Conservation (phyloP, 1,140 invertebrate genomes). For the Leptopilina clavipes region DNA sequence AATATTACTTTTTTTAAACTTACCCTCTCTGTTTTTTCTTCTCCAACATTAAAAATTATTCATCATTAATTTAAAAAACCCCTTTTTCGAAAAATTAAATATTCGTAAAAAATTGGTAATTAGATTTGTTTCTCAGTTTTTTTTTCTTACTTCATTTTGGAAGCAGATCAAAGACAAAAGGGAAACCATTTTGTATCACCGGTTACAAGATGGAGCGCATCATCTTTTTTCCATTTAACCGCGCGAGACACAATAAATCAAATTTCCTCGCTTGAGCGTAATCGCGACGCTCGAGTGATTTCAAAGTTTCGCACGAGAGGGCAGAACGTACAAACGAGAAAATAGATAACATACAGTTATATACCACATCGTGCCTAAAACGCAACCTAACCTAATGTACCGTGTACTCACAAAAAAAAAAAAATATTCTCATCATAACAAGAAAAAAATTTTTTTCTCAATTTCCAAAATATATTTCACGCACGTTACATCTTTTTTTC, state of each 20-base stretch:
- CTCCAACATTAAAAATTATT: too few species aligned
- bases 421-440: too few species aligned
- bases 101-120: too few species aligned
- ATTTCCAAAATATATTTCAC: too few species aligned
- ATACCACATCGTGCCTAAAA: background rate
- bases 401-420: background rate
- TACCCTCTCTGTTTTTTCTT: too few species aligned
- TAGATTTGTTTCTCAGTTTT: too few species aligned
- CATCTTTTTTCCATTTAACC: slow-evolving; percentile 26
- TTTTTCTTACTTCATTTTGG: background rate
- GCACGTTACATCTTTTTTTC: too few species aligned
- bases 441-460: too few species aligned
- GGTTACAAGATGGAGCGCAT: background rate
- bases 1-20: too few species aligned
- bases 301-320: slow-evolving; percentile 16
- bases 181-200: background rate
- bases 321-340: slow-evolving; percentile 10
- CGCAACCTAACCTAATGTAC: background rate
- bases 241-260: slow-evolving; percentile 28
- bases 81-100: too few species aligned
- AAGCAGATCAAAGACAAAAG: background rate
- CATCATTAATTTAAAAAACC: too few species aligned
- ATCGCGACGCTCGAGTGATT: slow-evolving; percentile 15
- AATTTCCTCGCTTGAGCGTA: slow-evolving; percentile 18
- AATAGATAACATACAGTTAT: background rate